Percentiles rank a stretch among this genome's conserved stretches.
Evolutionary conservation across 1,140 invertebrate species (phyloP).

Genomic region (Drosophila tani): DNA sequence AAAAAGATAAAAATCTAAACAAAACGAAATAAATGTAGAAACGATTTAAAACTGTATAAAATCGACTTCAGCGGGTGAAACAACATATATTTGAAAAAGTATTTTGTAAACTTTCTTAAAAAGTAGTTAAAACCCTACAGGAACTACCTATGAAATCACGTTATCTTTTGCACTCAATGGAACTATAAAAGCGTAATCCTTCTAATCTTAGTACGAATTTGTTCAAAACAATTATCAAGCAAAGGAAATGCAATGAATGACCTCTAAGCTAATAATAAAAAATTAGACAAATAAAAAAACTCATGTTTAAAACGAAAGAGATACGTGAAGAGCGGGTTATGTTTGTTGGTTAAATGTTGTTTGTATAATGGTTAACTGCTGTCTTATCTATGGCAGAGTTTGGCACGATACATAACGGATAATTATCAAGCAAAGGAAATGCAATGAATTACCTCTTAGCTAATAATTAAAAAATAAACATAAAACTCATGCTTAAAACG

Average conservation of each 20-base stretch:
- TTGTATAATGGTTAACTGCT: too few relatives aligned
- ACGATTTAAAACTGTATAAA: slow-evolving; percentile 11
- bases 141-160: slow-evolving; percentile 56
- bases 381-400: background rate
- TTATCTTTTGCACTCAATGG: slow-evolving; percentile 74
- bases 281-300: slow-evolving; percentile 61
- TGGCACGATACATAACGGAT: too few relatives aligned
- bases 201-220: slow-evolving; percentile 74
- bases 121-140: slow-evolving; percentile 61
- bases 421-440: slow-evolving; percentile 70
- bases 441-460: slow-evolving; percentile 83
- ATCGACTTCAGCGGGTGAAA: slow-evolving; percentile 23
- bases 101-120: slow-evolving; percentile 75
- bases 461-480: slow-evolving; percentile 66
- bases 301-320: slow-evolving; percentile 31
- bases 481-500: slow-evolving; percentile 42
- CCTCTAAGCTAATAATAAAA: slow-evolving; percentile 77
- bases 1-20: slow-evolving; percentile 4
- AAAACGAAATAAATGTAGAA: slow-evolving; percentile 16
- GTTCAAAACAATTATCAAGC: slow-evolving; percentile 73
- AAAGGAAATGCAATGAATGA: slow-evolving; percentile 76
- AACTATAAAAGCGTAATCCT: slow-evolving; percentile 62
- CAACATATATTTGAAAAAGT: slow-evolving; percentile 36
- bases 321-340: too few relatives aligned
- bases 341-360: background rate